Evolutionary conservation across 1,140 invertebrate species (phyloP).

Genomic region (Steinernema khuongi): DNA sequence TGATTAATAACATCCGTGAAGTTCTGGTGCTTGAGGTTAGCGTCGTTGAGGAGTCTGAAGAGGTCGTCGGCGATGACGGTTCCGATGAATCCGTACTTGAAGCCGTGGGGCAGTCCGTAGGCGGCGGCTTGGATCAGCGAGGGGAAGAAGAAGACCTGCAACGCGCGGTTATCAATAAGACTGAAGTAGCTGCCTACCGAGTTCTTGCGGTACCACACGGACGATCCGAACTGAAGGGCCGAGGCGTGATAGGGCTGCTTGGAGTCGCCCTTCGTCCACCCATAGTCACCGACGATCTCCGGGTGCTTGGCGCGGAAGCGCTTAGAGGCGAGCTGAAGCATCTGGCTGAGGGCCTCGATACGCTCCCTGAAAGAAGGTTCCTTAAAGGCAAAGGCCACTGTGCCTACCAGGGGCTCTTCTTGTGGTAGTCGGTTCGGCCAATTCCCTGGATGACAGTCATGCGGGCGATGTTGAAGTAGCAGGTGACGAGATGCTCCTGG

Average conservation of each 20-base stretch:
- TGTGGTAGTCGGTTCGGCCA: not conserved
- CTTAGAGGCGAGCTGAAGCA: not conserved
- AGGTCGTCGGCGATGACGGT: not conserved
- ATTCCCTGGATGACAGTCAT: not conserved
- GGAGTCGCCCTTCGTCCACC: not conserved
- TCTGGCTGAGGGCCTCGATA: not conserved
- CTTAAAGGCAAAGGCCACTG: not conserved
- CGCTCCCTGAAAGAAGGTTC: not conserved
- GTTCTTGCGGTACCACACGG: not conserved
- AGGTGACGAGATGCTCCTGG: not conserved
- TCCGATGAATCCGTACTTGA: conserved; percentile 5
- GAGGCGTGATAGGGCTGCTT: not conserved
- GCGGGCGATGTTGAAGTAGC: not conserved
- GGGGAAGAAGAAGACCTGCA: conserved; percentile 6
- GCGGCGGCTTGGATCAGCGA: not conserved
- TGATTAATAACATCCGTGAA: too few relatives aligned
- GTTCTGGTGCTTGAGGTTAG: too few relatives aligned
- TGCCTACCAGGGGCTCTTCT: not conserved
- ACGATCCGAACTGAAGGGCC: not conserved
- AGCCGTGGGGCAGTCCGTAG: not conserved
- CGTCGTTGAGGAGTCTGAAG: not conserved
- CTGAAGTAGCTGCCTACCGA: not conserved
- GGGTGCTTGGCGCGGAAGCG: not conserved
- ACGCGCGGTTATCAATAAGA: not conserved
- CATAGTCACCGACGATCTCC: not conserved